Percentiles rank a stretch among this genome's conserved stretches.
Conservation (phyloP, 2,888 invertebrate genomes). For the Pelosia muscerda region DNA sequence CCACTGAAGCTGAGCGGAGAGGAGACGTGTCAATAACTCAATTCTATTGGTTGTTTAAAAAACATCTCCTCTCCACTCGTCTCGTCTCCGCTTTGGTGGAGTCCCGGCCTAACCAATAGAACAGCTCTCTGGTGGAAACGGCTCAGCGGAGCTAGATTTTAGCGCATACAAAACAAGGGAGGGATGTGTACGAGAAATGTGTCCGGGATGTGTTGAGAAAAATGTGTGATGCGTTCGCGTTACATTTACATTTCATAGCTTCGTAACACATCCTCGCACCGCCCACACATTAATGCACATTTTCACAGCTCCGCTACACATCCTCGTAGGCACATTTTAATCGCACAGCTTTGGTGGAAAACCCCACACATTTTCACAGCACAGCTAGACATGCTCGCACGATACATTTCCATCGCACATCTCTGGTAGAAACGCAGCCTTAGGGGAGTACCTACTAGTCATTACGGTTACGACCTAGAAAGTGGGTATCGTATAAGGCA, state of each 20-base stretch:
- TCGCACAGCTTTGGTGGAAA: conserved; percentile 24
- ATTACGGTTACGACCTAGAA: no score
- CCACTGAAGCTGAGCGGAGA: no score
- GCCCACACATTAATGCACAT: conserved; percentile 13
- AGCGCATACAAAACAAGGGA: no score
- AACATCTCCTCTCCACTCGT: no score
- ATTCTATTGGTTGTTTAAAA: no score
- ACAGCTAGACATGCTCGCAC: conserved; percentile 22
- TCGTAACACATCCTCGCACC: conserved; percentile 9
- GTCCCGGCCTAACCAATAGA: no score
- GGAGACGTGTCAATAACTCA: no score
- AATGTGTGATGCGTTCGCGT: not conserved
- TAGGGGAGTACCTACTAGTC: no score
- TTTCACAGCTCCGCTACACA: conserved; percentile 21
- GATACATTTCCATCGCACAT: conserved; percentile 27
- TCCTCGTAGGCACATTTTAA: conserved; percentile 23
- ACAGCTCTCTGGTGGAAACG: no score
- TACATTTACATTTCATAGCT: not conserved
- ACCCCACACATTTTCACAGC: conserved; percentile 23
- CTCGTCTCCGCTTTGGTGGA: no score
- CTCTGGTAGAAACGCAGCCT: conserved; percentile 21
- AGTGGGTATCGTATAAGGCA: no score
- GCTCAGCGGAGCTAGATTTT: no score
- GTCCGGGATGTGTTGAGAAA: not conserved
- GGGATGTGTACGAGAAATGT: conserved; percentile 1